Conservation (phyloP, 2,797 vertebrate genomes). For the Arctocebus calabarensis region DNA sequence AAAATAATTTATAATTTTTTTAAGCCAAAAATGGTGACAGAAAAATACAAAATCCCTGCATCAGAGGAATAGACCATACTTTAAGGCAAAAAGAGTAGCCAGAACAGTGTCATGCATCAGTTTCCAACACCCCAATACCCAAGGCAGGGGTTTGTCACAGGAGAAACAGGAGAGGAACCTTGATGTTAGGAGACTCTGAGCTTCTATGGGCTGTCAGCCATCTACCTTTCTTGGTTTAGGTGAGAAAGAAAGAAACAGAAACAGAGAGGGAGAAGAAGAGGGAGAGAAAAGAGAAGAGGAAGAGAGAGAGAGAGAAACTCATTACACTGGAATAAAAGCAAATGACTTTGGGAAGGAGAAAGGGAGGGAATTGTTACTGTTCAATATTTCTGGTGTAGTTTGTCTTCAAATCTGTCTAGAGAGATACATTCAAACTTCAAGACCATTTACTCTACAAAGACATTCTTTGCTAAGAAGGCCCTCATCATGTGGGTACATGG, state of each 20-base stretch:
- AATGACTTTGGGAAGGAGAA: not conserved
- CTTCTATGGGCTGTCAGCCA: not conserved
- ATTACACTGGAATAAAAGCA: not conserved
- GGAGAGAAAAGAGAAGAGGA: not conserved
- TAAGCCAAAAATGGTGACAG: not conserved
- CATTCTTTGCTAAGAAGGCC: not conserved
- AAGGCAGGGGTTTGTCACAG: not conserved
- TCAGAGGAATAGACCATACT: not conserved
- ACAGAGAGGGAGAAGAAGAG: not conserved
- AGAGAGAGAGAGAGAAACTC: not conserved
- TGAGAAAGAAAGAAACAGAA: too few species aligned
- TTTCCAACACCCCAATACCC: not conserved
- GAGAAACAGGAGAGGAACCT: accelerated
- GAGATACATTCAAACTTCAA: not conserved
- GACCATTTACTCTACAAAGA: not conserved
- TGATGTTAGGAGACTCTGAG: not conserved
- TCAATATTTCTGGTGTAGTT: not conserved
- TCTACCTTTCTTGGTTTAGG: not conserved
- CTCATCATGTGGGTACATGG: not conserved
- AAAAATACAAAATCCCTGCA: not conserved
- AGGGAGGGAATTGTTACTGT: not conserved
- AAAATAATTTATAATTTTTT: not conserved
- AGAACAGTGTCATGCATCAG: not conserved
- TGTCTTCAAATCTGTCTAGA: not conserved
- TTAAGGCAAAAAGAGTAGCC: not conserved